A percentile compares a stretch with the other conserved stretches of the same genome.
Conservation (phyloP, 2,888 invertebrate genomes). For the Dorcus parallelipipedus region DNA sequence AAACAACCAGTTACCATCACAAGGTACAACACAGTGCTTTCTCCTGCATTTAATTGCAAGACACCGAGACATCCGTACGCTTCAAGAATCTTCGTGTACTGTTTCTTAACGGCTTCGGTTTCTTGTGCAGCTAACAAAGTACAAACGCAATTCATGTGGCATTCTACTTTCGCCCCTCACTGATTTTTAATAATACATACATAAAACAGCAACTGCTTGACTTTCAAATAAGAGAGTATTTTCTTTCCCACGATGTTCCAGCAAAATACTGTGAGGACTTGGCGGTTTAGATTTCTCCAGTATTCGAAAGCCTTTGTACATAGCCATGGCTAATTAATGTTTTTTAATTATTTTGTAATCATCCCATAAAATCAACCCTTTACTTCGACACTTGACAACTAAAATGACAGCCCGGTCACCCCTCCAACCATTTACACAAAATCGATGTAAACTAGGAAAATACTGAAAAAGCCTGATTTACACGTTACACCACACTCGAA, state of each 20-base stretch:
- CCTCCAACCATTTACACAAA: not conserved
- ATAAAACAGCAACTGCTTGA: constrained; percentile 81
- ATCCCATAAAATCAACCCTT: constrained; percentile 1
- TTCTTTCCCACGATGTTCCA: constrained; percentile 85
- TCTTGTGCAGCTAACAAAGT: constrained; percentile 68
- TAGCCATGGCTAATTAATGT: constrained; percentile 66
- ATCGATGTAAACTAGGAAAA: not conserved
- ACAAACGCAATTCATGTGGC: constrained; percentile 1
- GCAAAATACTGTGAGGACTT: constrained; percentile 82
- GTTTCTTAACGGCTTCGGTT: constrained; percentile 83
- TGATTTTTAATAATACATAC: constrained; percentile 50
- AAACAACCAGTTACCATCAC: constrained; percentile 94
- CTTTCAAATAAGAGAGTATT: constrained; percentile 89
- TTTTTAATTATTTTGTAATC: constrained; percentile 6
- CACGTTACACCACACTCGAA: too few relatives aligned
- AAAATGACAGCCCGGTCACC: not conserved
- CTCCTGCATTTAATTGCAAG: constrained; percentile 81
- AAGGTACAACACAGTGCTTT: constrained; percentile 80
- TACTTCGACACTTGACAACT: constrained; percentile 9
- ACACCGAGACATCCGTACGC: constrained; percentile 96
- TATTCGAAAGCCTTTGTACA: constrained; percentile 90
- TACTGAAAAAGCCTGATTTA: too few relatives aligned
- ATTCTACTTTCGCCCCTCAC: not conserved
- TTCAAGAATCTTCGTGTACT: constrained; percentile 88
- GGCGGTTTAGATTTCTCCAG: constrained; percentile 84